Evolutionary conservation across 2,797 vertebrate genomes (phyloP).

Genomic region (Muscicapa striata): DNA sequence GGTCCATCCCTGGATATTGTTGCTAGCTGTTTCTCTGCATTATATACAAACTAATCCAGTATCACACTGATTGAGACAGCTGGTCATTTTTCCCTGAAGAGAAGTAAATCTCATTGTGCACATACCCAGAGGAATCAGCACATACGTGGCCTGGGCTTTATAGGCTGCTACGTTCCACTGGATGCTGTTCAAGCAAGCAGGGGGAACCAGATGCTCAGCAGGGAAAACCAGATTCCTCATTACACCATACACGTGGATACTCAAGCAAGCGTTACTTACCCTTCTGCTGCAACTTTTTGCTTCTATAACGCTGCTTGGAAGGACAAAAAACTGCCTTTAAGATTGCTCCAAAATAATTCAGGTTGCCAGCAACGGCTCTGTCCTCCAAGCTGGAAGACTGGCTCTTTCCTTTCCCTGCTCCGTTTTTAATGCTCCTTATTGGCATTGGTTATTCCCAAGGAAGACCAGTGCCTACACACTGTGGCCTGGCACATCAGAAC

Average conservation of each 20-base stretch:
- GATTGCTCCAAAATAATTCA: neutral
- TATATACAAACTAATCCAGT: neutral
- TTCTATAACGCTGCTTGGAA: neutral
- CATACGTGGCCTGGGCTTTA: neutral
- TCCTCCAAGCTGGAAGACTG: neutral
- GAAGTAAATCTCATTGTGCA: neutral
- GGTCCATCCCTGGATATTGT: neutral
- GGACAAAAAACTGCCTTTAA: neutral
- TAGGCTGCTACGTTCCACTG: neutral
- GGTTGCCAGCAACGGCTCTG: neutral
- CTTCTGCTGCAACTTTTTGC: neutral
- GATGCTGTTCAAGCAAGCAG: neutral
- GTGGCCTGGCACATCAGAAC: neutral
- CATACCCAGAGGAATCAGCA: neutral
- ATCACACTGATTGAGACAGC: conserved; percentile 10
- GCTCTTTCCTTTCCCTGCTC: neutral
- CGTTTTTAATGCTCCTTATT: neutral
- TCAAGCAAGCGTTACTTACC: neutral
- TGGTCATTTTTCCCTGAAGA: conserved; percentile 11
- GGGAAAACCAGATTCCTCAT: neutral
- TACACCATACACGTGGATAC: neutral
- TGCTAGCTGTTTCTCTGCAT: neutral
- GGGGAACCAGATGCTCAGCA: neutral
- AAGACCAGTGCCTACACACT: neutral
- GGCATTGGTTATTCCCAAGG: neutral